Evolutionary conservation across 2,888 invertebrate genomes (phyloP).

Genomic region (Acleris literana): DNA sequence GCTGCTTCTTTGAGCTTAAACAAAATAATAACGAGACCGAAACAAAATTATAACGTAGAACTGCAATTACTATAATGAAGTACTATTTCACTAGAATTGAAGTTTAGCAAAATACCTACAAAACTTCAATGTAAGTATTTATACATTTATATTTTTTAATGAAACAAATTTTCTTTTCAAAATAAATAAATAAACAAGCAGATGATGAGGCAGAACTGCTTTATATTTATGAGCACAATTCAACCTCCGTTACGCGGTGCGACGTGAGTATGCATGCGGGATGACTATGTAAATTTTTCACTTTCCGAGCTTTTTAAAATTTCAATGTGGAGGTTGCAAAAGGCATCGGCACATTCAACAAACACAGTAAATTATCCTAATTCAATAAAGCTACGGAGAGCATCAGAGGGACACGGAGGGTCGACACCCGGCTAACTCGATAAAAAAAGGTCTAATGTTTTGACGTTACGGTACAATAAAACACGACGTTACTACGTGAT

Average conservation of each 20-base stretch:
- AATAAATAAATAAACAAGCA: constrained; percentile 23
- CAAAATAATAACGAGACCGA: too few species aligned
- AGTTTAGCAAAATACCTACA: neutral
- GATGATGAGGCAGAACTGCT: constrained; percentile 31
- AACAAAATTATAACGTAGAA: too few species aligned
- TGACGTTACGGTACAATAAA: constrained; percentile 53
- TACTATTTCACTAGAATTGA: too few species aligned
- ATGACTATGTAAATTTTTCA: constrained; percentile 38
- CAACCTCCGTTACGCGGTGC: constrained; percentile 34
- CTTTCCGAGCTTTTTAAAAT: constrained; percentile 36
- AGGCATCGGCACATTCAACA: constrained; percentile 59
- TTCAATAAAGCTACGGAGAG: constrained; percentile 58
- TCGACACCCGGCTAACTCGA: constrained; percentile 58
- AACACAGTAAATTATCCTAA: constrained; percentile 71
- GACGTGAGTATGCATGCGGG: constrained; percentile 33
- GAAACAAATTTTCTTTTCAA: neutral
- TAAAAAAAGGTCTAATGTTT: constrained; percentile 66
- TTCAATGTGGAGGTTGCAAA: constrained; percentile 37
- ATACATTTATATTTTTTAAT: constrained; percentile 5
- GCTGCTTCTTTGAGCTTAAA: constrained; percentile 19
- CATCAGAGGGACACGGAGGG: constrained; percentile 48
- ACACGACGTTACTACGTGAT: constrained; percentile 45
- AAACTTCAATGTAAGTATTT: neutral
- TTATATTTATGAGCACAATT: constrained; percentile 37
- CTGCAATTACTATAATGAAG: constrained; percentile 7